Conservation (phyloP, 2,797 vertebrate species). For the Crax fasciolata region DNA sequence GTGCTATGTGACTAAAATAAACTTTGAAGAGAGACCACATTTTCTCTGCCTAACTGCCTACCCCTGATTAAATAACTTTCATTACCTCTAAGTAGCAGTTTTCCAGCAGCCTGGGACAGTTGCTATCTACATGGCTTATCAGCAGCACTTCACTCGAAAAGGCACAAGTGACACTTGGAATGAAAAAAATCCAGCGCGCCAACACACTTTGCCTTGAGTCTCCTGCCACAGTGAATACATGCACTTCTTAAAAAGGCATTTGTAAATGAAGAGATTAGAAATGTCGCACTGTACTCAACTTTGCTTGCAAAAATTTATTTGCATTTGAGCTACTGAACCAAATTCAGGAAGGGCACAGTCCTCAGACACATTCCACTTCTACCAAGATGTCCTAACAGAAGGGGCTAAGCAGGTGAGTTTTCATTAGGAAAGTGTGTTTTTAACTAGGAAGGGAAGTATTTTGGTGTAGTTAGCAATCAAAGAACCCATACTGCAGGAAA, state of each 20-base stretch:
- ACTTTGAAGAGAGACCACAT: background rate
- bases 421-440: background rate
- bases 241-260: conserved; percentile 21
- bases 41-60: conserved; percentile 26
- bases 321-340: background rate
- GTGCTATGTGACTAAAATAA: background rate
- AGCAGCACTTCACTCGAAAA: conserved; percentile 25
- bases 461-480: background rate
- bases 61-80: background rate
- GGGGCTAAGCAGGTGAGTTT: background rate
- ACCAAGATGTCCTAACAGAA: background rate
- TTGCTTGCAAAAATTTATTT: background rate
- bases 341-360: background rate
- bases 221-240: background rate
- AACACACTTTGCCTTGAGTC: background rate
- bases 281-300: background rate
- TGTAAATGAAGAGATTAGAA: conserved; percentile 1
- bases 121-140: background rate
- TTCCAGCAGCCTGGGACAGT: conserved; percentile 18
- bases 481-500: background rate
- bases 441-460: background rate
- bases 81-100: background rate
- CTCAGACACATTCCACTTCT: background rate
- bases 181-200: conserved; percentile 41
- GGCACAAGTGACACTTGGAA: conserved; percentile 59